Conservation (phyloP, 2,888 invertebrate species). For the Rhabditophanes sp. region DNA sequence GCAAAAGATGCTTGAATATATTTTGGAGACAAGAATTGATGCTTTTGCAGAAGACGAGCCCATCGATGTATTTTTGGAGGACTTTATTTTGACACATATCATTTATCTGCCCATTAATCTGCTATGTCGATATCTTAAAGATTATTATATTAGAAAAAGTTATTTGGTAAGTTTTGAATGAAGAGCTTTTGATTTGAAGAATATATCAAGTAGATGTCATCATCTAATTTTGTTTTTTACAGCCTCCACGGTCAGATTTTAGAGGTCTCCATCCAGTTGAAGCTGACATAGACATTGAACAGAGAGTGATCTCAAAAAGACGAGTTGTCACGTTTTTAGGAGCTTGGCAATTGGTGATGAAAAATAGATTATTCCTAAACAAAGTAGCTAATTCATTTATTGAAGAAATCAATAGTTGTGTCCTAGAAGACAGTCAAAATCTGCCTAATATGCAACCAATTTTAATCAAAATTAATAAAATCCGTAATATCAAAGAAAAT, state of each 20-base stretch:
- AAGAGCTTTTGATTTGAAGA: not conserved
- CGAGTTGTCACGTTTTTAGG: slow-evolving; percentile 64
- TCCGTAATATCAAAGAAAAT: slow-evolving; percentile 25
- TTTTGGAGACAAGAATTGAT: slow-evolving; percentile 63
- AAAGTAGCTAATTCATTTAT: slow-evolving; percentile 58
- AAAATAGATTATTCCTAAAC: slow-evolving; percentile 62
- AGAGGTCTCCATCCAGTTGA: slow-evolving; percentile 8
- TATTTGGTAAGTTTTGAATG: slow-evolving; percentile 10
- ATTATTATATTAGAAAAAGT: slow-evolving; percentile 31
- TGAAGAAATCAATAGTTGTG: slow-evolving; percentile 59
- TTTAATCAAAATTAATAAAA: slow-evolving; percentile 53
- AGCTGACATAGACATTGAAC: slow-evolving; percentile 12
- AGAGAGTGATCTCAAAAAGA: slow-evolving; percentile 46
- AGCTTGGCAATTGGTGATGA: slow-evolving; percentile 59
- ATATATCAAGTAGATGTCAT: not conserved
- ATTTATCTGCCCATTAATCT: slow-evolving; percentile 65
- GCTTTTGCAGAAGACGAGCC: slow-evolving; percentile 9
- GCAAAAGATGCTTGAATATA: slow-evolving; percentile 68
- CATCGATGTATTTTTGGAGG: slow-evolving; percentile 56
- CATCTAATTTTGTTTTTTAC: not conserved
- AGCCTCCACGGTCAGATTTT: too few relatives aligned
- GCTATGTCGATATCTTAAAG: slow-evolving; percentile 50
- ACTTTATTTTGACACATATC: slow-evolving; percentile 65
- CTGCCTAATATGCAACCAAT: slow-evolving; percentile 57
- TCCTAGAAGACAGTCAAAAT: slow-evolving; percentile 55